phyloP scores from a whole-genome alignment of 2,797 vertebrate species.

The Sebastes hubbsi region DNA sequence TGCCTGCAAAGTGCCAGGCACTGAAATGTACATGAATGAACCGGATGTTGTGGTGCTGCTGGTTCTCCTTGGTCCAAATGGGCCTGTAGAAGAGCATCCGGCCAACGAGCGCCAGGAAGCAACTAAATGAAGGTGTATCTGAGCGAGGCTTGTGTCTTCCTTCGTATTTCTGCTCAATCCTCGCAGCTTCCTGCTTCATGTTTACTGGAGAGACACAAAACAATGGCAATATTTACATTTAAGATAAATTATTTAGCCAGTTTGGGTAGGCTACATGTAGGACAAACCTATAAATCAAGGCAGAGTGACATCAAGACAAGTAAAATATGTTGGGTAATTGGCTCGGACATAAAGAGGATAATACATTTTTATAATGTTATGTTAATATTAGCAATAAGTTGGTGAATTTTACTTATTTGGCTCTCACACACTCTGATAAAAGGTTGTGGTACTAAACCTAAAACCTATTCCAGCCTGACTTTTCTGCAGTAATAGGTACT shows the following conservation, averaged over 20 bases:
- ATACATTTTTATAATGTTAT: background rate
- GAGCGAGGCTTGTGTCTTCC: conserved; percentile 46
- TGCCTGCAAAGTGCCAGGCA: conserved; percentile 95
- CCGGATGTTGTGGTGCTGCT: conserved; percentile 76
- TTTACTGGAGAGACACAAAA: conserved; percentile 63
- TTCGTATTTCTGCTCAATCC: conserved; percentile 43
- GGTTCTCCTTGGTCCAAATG: conserved; percentile 83
- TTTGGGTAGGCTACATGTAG: background rate
- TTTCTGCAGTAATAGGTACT: background rate
- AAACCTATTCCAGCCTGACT: background rate
- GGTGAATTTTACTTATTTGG: background rate
- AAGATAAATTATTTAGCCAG: background rate
- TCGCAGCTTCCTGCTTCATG: conserved; percentile 65
- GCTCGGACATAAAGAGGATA: background rate
- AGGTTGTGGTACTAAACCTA: background rate
- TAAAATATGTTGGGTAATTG: background rate
- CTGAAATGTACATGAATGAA: conserved; percentile 92
- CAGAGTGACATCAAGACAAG: background rate
- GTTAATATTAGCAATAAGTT: background rate
- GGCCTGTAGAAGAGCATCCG: conserved; percentile 88
- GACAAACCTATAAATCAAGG: background rate
- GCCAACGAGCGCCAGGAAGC: conserved; percentile 61
- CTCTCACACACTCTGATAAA: background rate
- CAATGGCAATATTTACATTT: background rate
- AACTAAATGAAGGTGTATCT: conserved; percentile 38